Evolutionary conservation across 2,113 vertebrate genomes (phyloP).

Genomic region (Siniperca chuatsi): DNA sequence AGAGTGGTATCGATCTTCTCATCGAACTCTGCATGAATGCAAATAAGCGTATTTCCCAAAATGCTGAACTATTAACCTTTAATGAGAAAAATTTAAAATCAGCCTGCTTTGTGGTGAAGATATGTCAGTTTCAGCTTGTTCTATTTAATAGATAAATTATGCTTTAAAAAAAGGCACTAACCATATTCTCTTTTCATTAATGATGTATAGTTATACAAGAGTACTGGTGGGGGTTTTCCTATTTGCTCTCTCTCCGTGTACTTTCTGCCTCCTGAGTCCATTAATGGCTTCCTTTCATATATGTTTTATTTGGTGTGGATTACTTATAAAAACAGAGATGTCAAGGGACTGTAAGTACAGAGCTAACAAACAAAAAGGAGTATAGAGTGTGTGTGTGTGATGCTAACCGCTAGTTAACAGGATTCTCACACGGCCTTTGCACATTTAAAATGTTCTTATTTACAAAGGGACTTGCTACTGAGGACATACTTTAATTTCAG

Average conservation of each 20-base stretch:
- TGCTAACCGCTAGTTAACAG: not conserved
- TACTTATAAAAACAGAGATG: not conserved
- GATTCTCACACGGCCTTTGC: not conserved
- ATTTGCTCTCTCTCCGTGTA: not conserved
- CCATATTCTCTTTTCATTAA: too few species aligned
- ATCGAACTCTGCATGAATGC: too few species aligned
- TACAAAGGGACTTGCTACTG: not conserved
- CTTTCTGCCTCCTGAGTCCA: not conserved
- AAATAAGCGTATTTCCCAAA: not conserved
- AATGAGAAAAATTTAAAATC: not conserved
- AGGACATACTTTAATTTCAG: not conserved
- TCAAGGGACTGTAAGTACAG: not conserved
- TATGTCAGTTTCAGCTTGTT: too few species aligned
- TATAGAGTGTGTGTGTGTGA: not conserved
- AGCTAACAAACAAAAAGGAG: not conserved
- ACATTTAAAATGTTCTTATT: not conserved
- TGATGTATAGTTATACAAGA: not conserved
- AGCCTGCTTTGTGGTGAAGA: not conserved
- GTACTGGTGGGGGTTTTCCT: not conserved
- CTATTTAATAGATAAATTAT: too few species aligned
- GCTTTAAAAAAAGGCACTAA: too few species aligned
- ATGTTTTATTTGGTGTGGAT: not conserved
- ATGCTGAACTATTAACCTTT: not conserved
- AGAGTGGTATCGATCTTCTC: not conserved
- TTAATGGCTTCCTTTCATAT: not conserved